phyloP scores from a whole-genome alignment of 2,797 vertebrate species.

The Falco biarmicus region DNA sequence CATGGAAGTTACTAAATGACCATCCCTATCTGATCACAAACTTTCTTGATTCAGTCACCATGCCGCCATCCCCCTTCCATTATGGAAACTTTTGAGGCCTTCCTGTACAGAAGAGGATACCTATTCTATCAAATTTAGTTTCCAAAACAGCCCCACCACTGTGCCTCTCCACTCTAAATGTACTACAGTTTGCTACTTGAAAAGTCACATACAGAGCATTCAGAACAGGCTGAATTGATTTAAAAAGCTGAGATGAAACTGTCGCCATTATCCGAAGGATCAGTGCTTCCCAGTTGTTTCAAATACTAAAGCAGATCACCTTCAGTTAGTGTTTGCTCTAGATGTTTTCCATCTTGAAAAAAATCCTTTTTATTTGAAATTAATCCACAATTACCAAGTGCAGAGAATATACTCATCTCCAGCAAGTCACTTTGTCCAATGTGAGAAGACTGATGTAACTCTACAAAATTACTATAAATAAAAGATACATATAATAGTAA shows the following conservation, averaged over 20 bases:
- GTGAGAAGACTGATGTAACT: neutral
- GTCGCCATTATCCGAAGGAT: neutral
- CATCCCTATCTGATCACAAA: neutral
- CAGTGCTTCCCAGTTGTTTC: neutral
- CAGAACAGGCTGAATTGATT: neutral
- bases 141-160: neutral
- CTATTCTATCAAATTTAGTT: neutral
- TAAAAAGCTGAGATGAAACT: neutral
- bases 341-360: neutral
- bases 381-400: neutral
- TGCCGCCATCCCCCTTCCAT: neutral
- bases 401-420: neutral
- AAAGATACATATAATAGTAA: neutral
- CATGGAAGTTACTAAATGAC: neutral
- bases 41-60: neutral
- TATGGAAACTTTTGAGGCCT: neutral
- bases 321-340: neutral
- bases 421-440: neutral
- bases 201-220: neutral
- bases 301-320: neutral
- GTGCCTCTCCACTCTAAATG: neutral
- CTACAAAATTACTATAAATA: neutral
- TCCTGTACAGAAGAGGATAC: neutral
- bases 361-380: neutral
- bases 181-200: neutral